Base-by-base conservation (phyloP, 1,140 invertebrate genomes). In the Nasonia vitripennis region DNA sequence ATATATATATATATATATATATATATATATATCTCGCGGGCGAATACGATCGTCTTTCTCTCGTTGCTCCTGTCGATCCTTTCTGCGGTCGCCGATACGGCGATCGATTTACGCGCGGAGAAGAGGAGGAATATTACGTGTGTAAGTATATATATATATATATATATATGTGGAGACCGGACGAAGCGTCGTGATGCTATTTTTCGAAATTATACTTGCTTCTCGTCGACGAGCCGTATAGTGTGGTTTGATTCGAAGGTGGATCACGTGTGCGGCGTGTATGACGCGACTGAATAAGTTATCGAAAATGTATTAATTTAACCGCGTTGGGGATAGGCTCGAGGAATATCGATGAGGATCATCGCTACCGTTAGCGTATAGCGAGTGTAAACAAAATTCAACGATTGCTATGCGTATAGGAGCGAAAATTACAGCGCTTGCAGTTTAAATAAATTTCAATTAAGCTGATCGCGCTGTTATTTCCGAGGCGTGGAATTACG, bases 1-100 rank as follows among this genome's bases (percentile, higher is more conserved):
- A 74, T 6, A 27, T 10, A 9, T 1, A 2, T 17, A 7, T 74
- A 41, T 74, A 9, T 1, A 2, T 17, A 7, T 74, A 41, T 74
- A 74, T 41, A 20, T 37, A 74, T 74, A 74, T 41, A 74, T 6
- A 27, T 10, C 23, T 11, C 12, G 62, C n/a, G 71, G 1, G 81
- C 55, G 62, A 84, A 84, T 78, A 55, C 75, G 82, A 84, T 84
- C 83, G 68, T 55, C 83, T 79, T 78, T 79, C 83, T 27, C 75
- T 31, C 17, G 55, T 62, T 62, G 55, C 31, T 41, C 55, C 74
- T 71, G 55, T 1, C 0, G 67, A 17, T 79, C 45, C 20, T 79
- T 75, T 73, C 78, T 70, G 74, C 77, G 67, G 75, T 34, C 51
- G 37, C 78, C 34, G 34, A 37, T 45, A 34, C 20, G 6, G 41